These are phyloP conservation scores for Platyscapa corneri DNA, from an alignment of 1,140 invertebrate genomes.

Conservation along the genomic window DNA sequence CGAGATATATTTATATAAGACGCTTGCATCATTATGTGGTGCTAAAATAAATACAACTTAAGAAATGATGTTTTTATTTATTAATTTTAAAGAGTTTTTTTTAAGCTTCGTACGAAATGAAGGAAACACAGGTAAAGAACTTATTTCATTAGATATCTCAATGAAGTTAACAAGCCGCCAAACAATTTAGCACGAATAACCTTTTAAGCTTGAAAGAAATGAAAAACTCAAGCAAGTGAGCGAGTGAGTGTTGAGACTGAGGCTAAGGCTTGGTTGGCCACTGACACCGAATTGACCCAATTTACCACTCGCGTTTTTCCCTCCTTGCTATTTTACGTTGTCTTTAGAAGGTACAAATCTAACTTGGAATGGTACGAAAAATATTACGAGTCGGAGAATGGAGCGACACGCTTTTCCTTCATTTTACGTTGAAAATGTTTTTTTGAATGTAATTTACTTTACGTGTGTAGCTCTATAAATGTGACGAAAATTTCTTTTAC, in stretches of 20 bases:
- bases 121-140: neutral
- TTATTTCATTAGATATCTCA: conserved; percentile 3
- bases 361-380: neutral
- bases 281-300: conserved; percentile 11
- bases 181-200: conserved; percentile 7
- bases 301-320: neutral
- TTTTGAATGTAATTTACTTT: neutral
- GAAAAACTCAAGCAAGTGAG: conserved; percentile 1
- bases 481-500: neutral
- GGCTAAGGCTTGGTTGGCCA: neutral
- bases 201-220: neutral
- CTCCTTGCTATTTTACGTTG: neutral
- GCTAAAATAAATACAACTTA: no score
- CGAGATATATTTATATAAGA: neutral
- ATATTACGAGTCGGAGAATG: neutral
- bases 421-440: neutral
- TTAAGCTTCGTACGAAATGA: neutral
- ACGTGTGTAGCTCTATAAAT: neutral
- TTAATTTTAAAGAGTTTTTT: neutral
- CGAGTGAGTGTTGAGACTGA: neutral
- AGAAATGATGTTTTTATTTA: neutral
- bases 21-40: no score
- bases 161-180: neutral
- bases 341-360: neutral
- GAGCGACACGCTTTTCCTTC: neutral